phyloP scores from a whole-genome alignment of 1,140 invertebrate genomes.

The Sarcophaga bullata region DNA sequence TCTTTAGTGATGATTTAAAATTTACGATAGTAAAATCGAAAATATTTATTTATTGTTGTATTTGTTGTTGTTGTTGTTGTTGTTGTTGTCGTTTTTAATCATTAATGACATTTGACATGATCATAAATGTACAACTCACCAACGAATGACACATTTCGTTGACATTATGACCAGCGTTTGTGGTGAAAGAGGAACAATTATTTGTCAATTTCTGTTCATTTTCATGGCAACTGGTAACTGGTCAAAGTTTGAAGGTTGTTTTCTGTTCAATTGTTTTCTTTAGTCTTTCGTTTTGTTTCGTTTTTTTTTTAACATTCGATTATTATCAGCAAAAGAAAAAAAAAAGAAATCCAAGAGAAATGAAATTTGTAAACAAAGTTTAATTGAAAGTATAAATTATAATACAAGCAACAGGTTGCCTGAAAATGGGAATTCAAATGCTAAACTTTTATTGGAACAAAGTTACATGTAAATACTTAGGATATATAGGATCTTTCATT shows the following conservation, averaged over 20 bases:
- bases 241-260: slow-evolving; percentile 21
- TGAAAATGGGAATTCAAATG: not conserved
- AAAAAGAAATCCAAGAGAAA: not conserved
- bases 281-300: not conserved
- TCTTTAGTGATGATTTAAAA: slow-evolving; percentile 44
- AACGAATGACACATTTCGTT: not conserved
- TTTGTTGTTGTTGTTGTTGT: too few relatives aligned
- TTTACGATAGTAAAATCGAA: slow-evolving; percentile 44
- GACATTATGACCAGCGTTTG: not conserved
- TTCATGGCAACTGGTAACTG: too few relatives aligned
- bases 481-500: too few relatives aligned
- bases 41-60: not conserved
- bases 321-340: not conserved
- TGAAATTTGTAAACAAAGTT: not conserved
- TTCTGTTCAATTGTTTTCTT: not conserved
- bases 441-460: too few relatives aligned
- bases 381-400: slow-evolving; percentile 8
- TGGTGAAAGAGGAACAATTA: not conserved
- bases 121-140: slow-evolving; percentile 14
- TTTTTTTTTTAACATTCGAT: not conserved
- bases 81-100: slow-evolving; percentile 15
- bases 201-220: too few relatives aligned
- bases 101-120: slow-evolving; percentile 38
- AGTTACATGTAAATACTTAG: too few relatives aligned
- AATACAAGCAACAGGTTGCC: not conserved